Base-by-base conservation (phyloP, 2,113 vertebrate genomes). In the Gambusia affinis region DNA sequence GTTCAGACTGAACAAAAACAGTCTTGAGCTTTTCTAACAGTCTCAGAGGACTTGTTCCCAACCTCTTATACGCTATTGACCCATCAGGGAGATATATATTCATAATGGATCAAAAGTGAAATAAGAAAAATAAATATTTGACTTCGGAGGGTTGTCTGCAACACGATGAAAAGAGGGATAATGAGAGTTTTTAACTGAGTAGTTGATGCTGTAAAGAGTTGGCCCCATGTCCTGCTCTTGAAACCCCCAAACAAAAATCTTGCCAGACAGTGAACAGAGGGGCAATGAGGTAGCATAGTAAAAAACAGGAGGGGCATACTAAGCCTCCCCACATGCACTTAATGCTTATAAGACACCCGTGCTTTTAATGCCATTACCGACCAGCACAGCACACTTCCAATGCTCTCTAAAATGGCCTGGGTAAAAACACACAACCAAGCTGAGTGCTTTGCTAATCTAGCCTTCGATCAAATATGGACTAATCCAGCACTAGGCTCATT, bases 1-100 rank as follows among this genome's bases (percentile, higher is more conserved):
- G 68, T 81, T 89, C 88, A 92, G 89, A 91, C 91, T 80, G 82
- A 91, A 92, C 86, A 92, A 92, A 77, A 90, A 93, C 89, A 92
- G 90, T 90, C 85, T 85, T 84, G 78, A 89, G 79, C 70, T 74
- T 83, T 86, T 90, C 84, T 88, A 90, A 91, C 31, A 79, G 85
- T 83, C 90, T 87, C 88, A 57, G 72, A 90, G 84, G 91, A 83
- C 73, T 78, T 81, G 83, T 91, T 92, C 86, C 86, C 68, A 90
- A 79, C 68, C 70, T 64, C 79, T 82, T 82, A 73, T 69, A 83
- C 85, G 73, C 85, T 85, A 72, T 79, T 85, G 84, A 91, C 87
- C 80, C 83, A 67, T 85, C 89, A 30, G 81, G 84, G 72, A 76
- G 67, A 79, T 68, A 86, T 82, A 84, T 82, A 84, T 82, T 60